Evolutionary conservation across 2,113 vertebrate species (phyloP), one percentile per base, ranked within the genome.

Genomic region (Canis aureus): DNA sequence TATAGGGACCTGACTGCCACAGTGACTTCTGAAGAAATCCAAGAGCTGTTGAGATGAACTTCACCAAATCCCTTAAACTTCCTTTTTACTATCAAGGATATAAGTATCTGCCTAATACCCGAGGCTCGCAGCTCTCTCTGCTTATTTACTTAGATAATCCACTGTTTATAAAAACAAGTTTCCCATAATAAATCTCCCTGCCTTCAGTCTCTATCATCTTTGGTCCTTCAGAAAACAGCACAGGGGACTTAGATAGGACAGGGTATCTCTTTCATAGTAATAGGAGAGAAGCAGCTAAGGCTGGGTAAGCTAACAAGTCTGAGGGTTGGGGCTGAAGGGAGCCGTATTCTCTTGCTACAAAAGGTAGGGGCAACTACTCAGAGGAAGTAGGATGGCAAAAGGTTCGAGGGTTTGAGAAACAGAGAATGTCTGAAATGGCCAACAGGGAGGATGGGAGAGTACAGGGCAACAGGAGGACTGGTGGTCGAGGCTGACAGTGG

Each of bases 31-130:
- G 25, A 95, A 84, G 78, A 85, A 94, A 88, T 12, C 15, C 13
- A 60, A 76, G 1, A 66, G 84, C 59, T 79, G 84, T 16, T 94
- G 66, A 95, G 86, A 93, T 57, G 35, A 62, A 90, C 67, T 89
- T 89, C 73, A 94, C 23, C 59, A 78, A 13, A 9, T 35, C 43
- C 38, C 53, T 93, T 62, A 78, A 94, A 55, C 10, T 57, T 87
- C 32, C 35, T 32, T 35, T 66, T 92, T 35, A 35, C 7, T 29
- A 51, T 67, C 81, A 78, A 76, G 88, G 51, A 91, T 43, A 35
- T 51, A 95, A 69, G 5, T 55, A 5, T 73, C 51, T 66, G 19
- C 49, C 67, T 82, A 51, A 53, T 59, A 73, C 1, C 0, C 38
- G n/a, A 85, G 32, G n/a, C 57, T 97, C 32, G 53, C 22, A 38